phyloP scores from a whole-genome alignment of 2,888 invertebrate species.

The Eupithecia vulgata region DNA sequence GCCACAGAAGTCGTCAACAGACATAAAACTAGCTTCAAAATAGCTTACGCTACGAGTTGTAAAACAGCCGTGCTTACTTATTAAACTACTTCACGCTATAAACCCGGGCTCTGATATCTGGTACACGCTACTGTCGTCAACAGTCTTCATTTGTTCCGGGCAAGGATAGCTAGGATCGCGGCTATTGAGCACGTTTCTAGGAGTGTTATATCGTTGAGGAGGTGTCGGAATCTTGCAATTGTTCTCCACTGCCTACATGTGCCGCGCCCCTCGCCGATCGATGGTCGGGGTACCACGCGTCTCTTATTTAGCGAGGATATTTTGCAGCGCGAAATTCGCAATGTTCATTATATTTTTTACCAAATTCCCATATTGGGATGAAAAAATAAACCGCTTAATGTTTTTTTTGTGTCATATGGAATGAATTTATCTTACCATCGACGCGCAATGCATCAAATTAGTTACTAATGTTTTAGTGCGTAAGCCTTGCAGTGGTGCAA shows the following conservation, averaged over 20 bases:
- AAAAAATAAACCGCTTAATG: not conserved
- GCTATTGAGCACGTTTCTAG: slow-evolving; percentile 45
- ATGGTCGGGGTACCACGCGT: slow-evolving; percentile 52
- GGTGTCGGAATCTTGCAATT: slow-evolving; percentile 56
- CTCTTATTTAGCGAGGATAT: slow-evolving; percentile 2
- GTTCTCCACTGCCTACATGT: slow-evolving; percentile 58
- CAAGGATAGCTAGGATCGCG: slow-evolving; percentile 31
- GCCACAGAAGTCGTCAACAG: too few species aligned
- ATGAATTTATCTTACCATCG: not conserved
- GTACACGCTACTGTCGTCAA: slow-evolving; percentile 28
- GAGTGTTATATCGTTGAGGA: slow-evolving; percentile 45
- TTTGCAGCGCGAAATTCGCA: slow-evolving; percentile 1
- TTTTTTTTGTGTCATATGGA: not conserved
- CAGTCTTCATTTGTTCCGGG: slow-evolving; percentile 46
- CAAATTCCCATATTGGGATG: not conserved
- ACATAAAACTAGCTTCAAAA: not conserved
- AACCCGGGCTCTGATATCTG: not conserved
- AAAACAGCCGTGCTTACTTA: not conserved
- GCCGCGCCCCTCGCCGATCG: slow-evolving; percentile 67
- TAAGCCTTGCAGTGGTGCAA: too few species aligned
- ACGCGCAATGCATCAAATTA: not conserved
- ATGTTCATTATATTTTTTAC: not conserved
- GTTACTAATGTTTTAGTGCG: too few species aligned
- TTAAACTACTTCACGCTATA: slow-evolving; percentile 5
- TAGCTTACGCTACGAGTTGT: not conserved